Conservation (phyloP, 1,140 invertebrate genomes). For the Ceratitis capitata region DNA sequence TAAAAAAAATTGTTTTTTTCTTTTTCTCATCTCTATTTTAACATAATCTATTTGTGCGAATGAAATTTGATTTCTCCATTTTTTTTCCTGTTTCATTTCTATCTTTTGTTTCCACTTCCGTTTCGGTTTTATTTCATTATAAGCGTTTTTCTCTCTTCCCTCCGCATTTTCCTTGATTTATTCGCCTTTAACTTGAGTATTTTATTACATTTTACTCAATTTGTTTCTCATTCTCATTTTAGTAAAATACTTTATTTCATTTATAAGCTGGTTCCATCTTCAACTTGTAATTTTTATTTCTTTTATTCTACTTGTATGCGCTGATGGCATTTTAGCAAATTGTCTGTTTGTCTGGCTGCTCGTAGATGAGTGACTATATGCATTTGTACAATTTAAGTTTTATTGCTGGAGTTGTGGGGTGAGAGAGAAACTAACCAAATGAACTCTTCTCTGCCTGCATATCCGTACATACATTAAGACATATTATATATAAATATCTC, state of each 20-base stretch:
- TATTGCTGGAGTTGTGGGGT: background rate
- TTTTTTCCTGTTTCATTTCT: background rate
- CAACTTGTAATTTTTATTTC: background rate
- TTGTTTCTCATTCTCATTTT: background rate
- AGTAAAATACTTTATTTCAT: background rate
- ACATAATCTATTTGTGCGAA: background rate
- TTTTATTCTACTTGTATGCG: background rate
- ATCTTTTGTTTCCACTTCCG: background rate
- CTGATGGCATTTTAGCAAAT: background rate
- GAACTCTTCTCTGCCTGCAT: background rate
- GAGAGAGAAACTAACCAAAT: background rate
- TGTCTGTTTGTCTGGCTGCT: background rate
- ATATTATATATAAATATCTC: background rate
- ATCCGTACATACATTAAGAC: background rate
- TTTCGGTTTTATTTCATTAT: background rate
- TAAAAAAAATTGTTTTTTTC: too few relatives aligned
- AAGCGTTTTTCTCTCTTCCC: background rate
- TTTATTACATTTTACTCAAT: background rate
- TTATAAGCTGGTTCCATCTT: background rate
- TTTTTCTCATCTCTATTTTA: background rate
- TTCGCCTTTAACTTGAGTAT: background rate
- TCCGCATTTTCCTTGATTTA: background rate
- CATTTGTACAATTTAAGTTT: background rate
- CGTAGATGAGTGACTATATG: background rate
- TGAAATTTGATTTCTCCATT: background rate